Evolutionary conservation across 2,113 vertebrate species (phyloP).

Genomic region (Hydrochoerus hydrochaeris): DNA sequence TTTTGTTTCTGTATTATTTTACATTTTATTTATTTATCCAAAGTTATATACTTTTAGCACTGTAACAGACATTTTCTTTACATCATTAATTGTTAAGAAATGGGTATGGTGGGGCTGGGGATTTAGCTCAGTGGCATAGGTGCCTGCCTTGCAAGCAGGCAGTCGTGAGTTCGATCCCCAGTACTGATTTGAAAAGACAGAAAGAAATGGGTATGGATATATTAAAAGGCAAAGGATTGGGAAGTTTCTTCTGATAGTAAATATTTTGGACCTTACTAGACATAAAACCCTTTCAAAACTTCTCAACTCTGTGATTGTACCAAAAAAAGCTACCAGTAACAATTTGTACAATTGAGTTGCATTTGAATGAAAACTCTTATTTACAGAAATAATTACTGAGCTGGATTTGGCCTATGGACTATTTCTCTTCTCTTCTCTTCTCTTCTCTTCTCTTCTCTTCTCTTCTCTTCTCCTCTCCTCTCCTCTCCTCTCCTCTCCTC

Average conservation of each 20-base stretch:
- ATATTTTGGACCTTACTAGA: neutral
- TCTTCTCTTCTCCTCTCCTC: too few species aligned
- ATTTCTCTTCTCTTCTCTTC: neutral
- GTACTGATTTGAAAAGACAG: too few species aligned
- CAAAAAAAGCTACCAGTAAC: neutral
- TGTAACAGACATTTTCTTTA: neutral
- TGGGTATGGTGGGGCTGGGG: too few species aligned
- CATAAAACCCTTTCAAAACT: neutral
- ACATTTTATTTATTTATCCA: neutral
- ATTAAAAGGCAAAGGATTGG: neutral
- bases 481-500: too few species aligned
- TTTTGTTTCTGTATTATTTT: neutral
- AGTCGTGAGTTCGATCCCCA: too few species aligned
- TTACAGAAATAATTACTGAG: neutral
- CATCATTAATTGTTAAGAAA: neutral
- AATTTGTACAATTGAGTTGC: neutral
- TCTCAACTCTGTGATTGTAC: neutral
- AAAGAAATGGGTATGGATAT: neutral
- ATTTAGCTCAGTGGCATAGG: too few species aligned
- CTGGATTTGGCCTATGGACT: neutral
- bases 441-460: too few species aligned
- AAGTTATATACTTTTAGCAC: neutral
- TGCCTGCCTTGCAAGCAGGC: too few species aligned
- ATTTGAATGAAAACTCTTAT: neutral
- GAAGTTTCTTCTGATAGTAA: conserved; percentile 23